These are phyloP conservation scores for Abscondita cerata DNA, from an alignment of 2,888 invertebrate genomes.

Conservation along the genomic window DNA sequence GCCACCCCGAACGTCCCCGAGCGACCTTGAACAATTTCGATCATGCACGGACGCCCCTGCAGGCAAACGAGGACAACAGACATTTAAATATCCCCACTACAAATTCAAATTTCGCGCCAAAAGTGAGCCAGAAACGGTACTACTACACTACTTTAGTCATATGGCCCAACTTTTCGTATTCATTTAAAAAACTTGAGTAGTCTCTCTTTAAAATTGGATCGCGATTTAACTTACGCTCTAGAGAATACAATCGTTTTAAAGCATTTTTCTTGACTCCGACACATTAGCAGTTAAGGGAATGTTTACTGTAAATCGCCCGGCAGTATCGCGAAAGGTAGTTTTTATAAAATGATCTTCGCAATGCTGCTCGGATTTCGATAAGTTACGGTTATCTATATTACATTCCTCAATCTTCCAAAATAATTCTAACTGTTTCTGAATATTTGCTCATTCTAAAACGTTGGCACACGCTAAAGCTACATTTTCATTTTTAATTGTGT, in stretches of 20 bases:
- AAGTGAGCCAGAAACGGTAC: no score
- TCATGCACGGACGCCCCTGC: no score
- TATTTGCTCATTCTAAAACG: not conserved
- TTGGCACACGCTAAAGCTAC: not conserved
- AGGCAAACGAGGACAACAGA: no score
- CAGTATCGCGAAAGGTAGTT: slow-evolving; percentile 29
- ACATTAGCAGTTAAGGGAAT: not conserved
- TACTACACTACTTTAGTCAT: no score
- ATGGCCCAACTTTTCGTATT: no score
- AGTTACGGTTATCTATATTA: not conserved
- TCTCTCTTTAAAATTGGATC: no score
- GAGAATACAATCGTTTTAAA: slow-evolving; percentile 22
- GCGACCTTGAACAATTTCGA: no score
- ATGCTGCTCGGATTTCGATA: slow-evolving; percentile 25
- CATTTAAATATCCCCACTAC: no score
- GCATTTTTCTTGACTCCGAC: slow-evolving; percentile 34
- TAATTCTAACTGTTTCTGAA: not conserved
- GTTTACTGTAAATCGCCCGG: slow-evolving; percentile 39
- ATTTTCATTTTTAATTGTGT: not conserved
- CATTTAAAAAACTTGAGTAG: no score
- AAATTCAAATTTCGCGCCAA: no score
- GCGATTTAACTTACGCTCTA: not conserved
- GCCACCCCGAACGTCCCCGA: no score
- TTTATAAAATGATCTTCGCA: slow-evolving; percentile 39
- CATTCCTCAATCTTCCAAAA: not conserved